Percentiles rank a stretch among this genome's conserved stretches.
These are phyloP conservation scores for Zelleria hepariella DNA, from an alignment of 2,888 invertebrate species.

Conservation along the genomic window DNA sequence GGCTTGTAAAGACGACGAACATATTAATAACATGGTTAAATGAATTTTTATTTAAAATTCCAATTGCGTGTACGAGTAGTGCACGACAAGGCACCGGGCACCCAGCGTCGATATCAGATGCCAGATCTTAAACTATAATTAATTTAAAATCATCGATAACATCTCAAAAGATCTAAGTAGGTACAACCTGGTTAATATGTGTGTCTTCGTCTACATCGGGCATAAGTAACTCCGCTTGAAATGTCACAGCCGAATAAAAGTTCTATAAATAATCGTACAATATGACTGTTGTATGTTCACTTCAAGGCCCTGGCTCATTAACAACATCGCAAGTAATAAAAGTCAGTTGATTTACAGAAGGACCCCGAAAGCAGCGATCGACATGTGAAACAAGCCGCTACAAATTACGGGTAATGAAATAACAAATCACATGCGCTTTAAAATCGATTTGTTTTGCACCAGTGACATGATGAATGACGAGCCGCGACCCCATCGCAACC, in stretches of 20 bases:
- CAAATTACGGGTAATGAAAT: slow-evolving; percentile 24
- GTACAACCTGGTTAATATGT: neutral
- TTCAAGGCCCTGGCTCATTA: slow-evolving; percentile 1
- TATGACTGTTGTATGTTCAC: neutral
- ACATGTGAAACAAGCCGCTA: slow-evolving; percentile 1
- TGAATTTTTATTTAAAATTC: slow-evolving; percentile 7
- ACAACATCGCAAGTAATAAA: neutral
- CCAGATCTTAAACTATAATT: slow-evolving; percentile 17
- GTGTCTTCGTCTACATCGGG: neutral
- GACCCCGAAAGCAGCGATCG: neutral
- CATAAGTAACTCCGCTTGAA: neutral
- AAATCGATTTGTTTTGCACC: slow-evolving; percentile 60
- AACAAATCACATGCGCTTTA: slow-evolving; percentile 32
- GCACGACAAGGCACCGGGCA: neutral
- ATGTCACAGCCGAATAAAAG: neutral
- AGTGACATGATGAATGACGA: slow-evolving; percentile 45
- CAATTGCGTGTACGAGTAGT: slow-evolving; percentile 2
- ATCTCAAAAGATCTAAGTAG: slow-evolving; percentile 11
- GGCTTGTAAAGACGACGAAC: neutral
- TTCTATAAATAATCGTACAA: neutral
- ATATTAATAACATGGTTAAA: neutral
- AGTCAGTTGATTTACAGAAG: neutral
- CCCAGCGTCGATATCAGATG: slow-evolving; percentile 6
- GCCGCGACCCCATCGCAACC: slow-evolving; percentile 34
- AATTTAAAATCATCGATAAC: slow-evolving; percentile 17